A percentile compares a stretch with the other conserved stretches of the same genome.
phyloP scores from a whole-genome alignment of 2,888 invertebrate species.

The Epinotia nisella region DNA sequence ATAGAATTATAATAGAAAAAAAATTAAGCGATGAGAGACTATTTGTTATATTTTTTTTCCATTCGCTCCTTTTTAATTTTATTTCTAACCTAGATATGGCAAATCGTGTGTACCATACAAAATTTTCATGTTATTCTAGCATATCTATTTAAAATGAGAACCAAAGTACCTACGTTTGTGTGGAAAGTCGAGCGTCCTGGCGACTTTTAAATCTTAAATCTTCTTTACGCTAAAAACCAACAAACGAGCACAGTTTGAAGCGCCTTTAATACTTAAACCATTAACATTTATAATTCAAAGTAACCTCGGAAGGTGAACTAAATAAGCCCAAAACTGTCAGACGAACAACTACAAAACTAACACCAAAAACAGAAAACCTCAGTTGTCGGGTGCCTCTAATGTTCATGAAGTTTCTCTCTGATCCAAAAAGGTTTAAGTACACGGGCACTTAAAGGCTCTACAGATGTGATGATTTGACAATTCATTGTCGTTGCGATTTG shows the following conservation, averaged over 20 bases:
- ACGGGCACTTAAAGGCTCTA: not conserved
- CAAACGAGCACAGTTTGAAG: not conserved
- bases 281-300: conserved; percentile 38
- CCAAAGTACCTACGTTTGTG: too few relatives aligned
- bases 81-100: too few relatives aligned
- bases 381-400: conserved; percentile 37
- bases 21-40: too few relatives aligned
- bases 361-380: conserved; percentile 40
- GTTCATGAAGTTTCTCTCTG: conserved; percentile 13
- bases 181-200: too few relatives aligned
- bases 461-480: not conserved
- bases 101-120: too few relatives aligned
- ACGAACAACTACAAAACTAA: conserved; percentile 41
- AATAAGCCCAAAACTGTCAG: conserved; percentile 42
- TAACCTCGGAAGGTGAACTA: conserved; percentile 33
- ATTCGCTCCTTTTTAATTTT: too few relatives aligned
- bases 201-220: not conserved
- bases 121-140: too few relatives aligned
- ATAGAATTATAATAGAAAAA: too few relatives aligned
- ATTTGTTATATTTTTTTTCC: too few relatives aligned
- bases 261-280: conserved; percentile 21
- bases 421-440: conserved; percentile 6
- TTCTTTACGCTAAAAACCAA: not conserved
- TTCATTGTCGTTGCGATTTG: not conserved
- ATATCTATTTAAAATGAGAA: too few relatives aligned